phyloP scores from a whole-genome alignment of 2,797 vertebrate species.

The Silurus lanzhouensis region DNA sequence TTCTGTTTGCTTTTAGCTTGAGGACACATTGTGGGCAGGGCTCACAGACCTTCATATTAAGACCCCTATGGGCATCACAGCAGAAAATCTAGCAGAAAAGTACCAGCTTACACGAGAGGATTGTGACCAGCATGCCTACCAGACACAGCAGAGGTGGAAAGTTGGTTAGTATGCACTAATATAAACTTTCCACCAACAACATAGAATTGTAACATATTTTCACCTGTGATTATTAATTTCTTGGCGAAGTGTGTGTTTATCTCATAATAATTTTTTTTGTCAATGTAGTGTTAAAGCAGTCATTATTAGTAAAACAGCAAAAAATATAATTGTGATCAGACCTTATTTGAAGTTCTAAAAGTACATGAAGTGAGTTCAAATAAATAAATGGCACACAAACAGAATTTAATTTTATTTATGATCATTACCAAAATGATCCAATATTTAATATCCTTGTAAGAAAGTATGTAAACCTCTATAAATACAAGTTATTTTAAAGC shows the following conservation, averaged over 20 bases:
- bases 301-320: neutral
- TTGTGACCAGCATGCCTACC: slow-evolving; percentile 83
- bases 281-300: neutral
- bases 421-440: too few species aligned
- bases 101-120: slow-evolving; percentile 86
- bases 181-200: neutral
- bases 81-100: slow-evolving; percentile 92
- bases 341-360: too few species aligned
- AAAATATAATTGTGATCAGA: too few species aligned
- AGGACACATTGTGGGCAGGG: slow-evolving; percentile 88
- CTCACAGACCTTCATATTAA: slow-evolving; percentile 88
- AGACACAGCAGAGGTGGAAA: slow-evolving; percentile 93
- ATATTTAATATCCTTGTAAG: too few species aligned
- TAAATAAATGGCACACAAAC: too few species aligned
- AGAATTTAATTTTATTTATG: too few species aligned
- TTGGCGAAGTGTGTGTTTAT: neutral
- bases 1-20: slow-evolving; percentile 75
- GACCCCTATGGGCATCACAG: slow-evolving; percentile 89
- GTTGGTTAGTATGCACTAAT: slow-evolving; percentile 75
- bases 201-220: neutral
- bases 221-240: neutral
- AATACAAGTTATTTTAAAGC: too few species aligned
- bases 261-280: neutral
- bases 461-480: too few species aligned
- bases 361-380: too few species aligned